Conservation (phyloP, 2,113 vertebrate species). For the Guaruba guarouba region DNA sequence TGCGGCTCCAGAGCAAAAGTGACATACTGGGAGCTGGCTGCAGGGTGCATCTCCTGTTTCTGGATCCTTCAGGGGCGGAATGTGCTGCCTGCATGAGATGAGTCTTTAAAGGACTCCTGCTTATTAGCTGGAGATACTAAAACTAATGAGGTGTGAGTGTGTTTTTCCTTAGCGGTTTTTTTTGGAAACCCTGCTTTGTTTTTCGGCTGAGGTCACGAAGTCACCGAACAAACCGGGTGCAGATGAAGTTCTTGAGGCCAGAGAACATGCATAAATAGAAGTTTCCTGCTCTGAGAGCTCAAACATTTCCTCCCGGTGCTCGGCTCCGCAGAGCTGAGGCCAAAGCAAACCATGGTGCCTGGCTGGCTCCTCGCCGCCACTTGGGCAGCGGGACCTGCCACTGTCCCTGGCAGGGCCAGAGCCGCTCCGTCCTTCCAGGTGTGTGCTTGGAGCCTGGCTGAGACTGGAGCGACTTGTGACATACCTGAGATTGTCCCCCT, state of each 20-base stretch:
- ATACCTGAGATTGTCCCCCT: not conserved
- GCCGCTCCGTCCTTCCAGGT: not conserved
- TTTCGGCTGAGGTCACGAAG: slow-evolving; percentile 60
- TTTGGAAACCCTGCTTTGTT: slow-evolving; percentile 62
- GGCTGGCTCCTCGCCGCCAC: not conserved
- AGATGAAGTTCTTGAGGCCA: slow-evolving; percentile 61
- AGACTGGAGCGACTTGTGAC: not conserved
- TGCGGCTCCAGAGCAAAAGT: not conserved
- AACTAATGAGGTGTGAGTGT: slow-evolving; percentile 50
- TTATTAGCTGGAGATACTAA: slow-evolving; percentile 48
- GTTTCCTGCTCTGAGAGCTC: slow-evolving; percentile 60
- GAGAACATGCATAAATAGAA: slow-evolving; percentile 64
- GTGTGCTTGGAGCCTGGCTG: not conserved
- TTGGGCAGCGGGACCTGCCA: not conserved
- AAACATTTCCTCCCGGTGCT: slow-evolving; percentile 57
- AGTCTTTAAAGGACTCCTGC: slow-evolving; percentile 49
- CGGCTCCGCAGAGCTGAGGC: not conserved
- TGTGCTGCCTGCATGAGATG: fast-evolving
- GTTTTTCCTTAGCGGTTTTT: not conserved
- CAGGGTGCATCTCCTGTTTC: not conserved
- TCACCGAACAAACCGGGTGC: slow-evolving; percentile 39
- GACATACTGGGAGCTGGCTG: not conserved
- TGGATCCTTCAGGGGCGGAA: not conserved
- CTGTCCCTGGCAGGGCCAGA: not conserved
- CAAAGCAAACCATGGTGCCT: slow-evolving; percentile 27